These are phyloP conservation scores for Argya squamiceps DNA, from an alignment of 2,797 vertebrate species.

Conservation along the genomic window DNA sequence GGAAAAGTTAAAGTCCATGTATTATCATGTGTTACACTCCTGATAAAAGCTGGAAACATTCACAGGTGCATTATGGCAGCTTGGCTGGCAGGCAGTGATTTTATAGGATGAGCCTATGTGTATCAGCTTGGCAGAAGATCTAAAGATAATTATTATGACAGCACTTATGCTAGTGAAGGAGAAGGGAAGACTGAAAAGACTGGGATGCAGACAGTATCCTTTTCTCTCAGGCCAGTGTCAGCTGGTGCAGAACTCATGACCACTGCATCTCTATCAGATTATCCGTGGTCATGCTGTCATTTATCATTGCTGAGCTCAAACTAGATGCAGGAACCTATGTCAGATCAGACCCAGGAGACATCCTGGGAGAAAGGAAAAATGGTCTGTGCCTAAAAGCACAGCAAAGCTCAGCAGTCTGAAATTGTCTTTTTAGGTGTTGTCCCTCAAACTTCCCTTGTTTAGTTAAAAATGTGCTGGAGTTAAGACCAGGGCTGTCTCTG, in stretches of 20 bases:
- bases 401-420: not conserved
- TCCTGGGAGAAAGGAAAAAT: not conserved
- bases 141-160: not conserved
- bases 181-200: not conserved
- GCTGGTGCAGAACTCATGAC: not conserved
- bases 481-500: not conserved
- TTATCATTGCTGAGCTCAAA: not conserved
- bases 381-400: not conserved
- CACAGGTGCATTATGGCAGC: not conserved
- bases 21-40: not conserved
- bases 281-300: rapidly evolving
- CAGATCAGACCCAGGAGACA: not conserved
- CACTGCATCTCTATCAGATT: not conserved
- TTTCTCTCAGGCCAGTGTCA: not conserved
- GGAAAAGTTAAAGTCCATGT: not conserved
- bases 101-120: not conserved
- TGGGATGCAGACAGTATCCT: not conserved
- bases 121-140: not conserved
- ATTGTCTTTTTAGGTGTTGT: not conserved
- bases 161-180: not conserved
- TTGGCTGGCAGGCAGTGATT: not conserved
- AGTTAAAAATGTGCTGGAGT: not conserved
- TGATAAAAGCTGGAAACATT: not conserved
- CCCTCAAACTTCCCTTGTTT: not conserved
- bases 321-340: not conserved